Evolutionary conservation across 2,113 vertebrate species (phyloP), one percentile per base, ranked within the genome.

Genomic region (Spheniscus mendiculus): DNA sequence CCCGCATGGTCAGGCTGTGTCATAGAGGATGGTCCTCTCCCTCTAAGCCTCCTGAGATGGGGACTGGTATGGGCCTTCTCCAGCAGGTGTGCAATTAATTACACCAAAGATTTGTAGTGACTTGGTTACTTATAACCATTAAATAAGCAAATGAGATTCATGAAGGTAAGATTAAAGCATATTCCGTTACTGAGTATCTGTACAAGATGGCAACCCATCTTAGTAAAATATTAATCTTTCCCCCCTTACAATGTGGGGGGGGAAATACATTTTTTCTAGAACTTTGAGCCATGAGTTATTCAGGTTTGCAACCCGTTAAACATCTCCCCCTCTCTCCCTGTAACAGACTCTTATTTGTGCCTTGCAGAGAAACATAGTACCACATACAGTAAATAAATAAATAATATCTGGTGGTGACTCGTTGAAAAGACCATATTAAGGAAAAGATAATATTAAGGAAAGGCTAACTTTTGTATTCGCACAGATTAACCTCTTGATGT

Each of bases 1-100:
- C 32, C 14, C 1, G 2, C 7, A 4, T 0, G 1, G n/a, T 63
- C 62, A 53, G 32, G 17, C 21, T 71, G 2, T 42, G 21, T 79
- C 70, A 12, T 1, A 59, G 49, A 10, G 30, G 27, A 42, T 38
- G 19, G 32, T 79, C 26, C 30, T 79, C 58, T 87, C 45, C 12
- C 19, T 83, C 40, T 47, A 56, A 73, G 34, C 40, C 27, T 52
- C 55, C 45, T 16, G 45, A 74, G 53, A 22, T 10, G 6, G 30
- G 15, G 45, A 44, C 53, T 56, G 22, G 15, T 32, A 29, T 1
- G 4, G 44, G 49, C n/a, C 77, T 83, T 42, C 55, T 74, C 29
- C 36, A 67, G 62, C 22, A 67, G 44, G 3, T 63, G 34, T 85
- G 53, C n/a, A 63, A 30, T n/a, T 63, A 55, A 62, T 52, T 44